Base-by-base conservation (phyloP, 2,113 vertebrate genomes). In the Gobius niger region DNA sequence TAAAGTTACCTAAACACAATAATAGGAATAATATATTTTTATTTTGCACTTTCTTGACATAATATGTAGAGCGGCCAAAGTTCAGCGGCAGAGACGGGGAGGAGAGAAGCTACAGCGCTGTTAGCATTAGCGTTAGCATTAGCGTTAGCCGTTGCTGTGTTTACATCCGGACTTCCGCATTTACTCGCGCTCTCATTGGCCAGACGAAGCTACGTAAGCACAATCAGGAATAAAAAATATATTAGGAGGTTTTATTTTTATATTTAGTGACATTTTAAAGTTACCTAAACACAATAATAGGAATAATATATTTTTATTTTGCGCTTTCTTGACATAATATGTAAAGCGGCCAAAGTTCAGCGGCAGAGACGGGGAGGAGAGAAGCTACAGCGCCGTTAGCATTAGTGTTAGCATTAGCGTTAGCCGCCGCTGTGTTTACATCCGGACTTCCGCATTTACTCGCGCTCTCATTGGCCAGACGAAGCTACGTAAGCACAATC, bases 391-490 rank as follows among this genome's bases (percentile, higher is more conserved):
- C 14, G 10, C 60, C 50, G 13, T 15, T 12, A 51, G 66, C 54
- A 50, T 50, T 70, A 63, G 47, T 4, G 7, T 16, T 16, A 19
- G 51, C n/a, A 7, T 7, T 47, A 13, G 56, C 1, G 5, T 5
- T 5, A 57, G 24, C 41, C 24, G 12, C 18, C 11, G 16, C 14
- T 60, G 7, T 66, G 67, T 72, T 76, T 74, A 82, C 3, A n/a
- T 7, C 14, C 11, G 19, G 44, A 61, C 4, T 5, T 70, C 80
- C 80, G 70, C 80, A 80, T 51, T 12, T 1, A 14, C 0, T 13
- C 50, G 61, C 24, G n/a, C 16, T 47, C 0, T 46, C 7, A 86
- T 86, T 86, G 79, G 80, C 47, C 51, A 60, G 24, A 40, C 24
- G 19, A 40, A 0, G 7, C 24, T 15, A 40, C 24, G 50, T 52